Conservation (phyloP, 2,888 invertebrate species). For the Watsonalla cultraria region DNA sequence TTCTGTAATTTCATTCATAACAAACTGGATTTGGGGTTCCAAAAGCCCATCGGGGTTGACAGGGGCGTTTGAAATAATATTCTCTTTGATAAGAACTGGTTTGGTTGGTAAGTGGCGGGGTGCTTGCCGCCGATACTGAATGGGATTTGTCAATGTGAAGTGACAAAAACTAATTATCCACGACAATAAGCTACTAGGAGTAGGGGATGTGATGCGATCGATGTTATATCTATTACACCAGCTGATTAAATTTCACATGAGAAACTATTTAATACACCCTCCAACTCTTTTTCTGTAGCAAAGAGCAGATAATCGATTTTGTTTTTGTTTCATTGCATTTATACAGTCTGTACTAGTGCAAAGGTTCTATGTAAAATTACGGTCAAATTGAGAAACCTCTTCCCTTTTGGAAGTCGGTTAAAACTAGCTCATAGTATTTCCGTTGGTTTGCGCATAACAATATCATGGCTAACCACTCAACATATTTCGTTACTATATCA, state of each 20-base stretch:
- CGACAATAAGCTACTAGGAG: constrained; percentile 61
- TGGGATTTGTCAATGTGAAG: constrained; percentile 75
- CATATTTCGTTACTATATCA: too few relatives aligned
- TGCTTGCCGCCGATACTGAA: constrained; percentile 52
- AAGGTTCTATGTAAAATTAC: too few relatives aligned
- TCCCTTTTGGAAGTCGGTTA: too few relatives aligned
- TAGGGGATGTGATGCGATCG: constrained; percentile 42
- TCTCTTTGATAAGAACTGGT: constrained; percentile 77
- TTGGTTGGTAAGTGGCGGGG: constrained; percentile 62
- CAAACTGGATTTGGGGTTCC: constrained; percentile 77
- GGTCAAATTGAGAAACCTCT: too few relatives aligned
- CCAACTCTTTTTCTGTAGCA: not conserved
- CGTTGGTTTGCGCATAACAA: too few relatives aligned
- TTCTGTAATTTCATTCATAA: constrained; percentile 80
- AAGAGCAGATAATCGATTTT: too few relatives aligned
- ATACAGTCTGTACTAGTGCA: too few relatives aligned
- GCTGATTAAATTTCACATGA: constrained; percentile 23
- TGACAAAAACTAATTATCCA: constrained; percentile 77
- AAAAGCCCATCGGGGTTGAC: constrained; percentile 74
- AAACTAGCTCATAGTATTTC: too few relatives aligned
- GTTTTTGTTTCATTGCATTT: too few relatives aligned
- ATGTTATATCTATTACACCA: constrained; percentile 47
- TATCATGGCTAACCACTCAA: too few relatives aligned
- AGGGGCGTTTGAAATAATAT: constrained; percentile 79
- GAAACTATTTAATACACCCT: constrained; percentile 11